Base-by-base conservation (phyloP, 2,797 vertebrate species). In the Onychomys leucogaster region DNA sequence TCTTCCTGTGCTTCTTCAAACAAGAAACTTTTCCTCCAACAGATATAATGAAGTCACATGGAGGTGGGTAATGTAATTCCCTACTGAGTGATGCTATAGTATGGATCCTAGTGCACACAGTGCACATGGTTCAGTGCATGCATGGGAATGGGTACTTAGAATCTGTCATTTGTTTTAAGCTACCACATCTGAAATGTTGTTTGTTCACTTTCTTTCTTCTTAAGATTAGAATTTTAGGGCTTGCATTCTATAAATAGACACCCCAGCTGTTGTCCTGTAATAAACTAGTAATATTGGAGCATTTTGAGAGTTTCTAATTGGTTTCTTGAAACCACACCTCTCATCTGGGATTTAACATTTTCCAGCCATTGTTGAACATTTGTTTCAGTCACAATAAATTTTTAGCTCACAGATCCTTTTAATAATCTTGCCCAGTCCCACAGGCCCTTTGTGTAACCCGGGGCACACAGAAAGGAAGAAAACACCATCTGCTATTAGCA, bases 321-420 rank as follows among this genome's bases (percentile, higher is more conserved):
- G 4, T 80, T 92, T 93, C 6, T 49, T 91, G 90, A n/a, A 77
- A 59, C 8, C 5, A 59, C 10, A 69, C 83, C 4, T 78, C 49
- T 95, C 57, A 65, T 71, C 16, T 61, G 87, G 41, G 65, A 94
- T 17, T 89, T 80, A 9, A 83, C 34, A 49, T 95, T 94, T 59
- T 90, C 78, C 77, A 90, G 63, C 19, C 57, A n/a, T 34, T 75
- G 65, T 85, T 89, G 88, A 49, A 65, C 46, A 67, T 88, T 91
- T 81, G n/a, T 63, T 89, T 57, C 84, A 21, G 12, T 82, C 61
- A 75, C 77, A 65, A 73, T 43, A 91, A 75, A 75, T 41, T 78
- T 89, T 78, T 57, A 78, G 2, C 57, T 49, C 27, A 49, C 6
- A 65, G 32, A 52, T 49, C 65, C 25, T 61, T 73, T 4, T 57